phyloP scores from a whole-genome alignment of 2,797 vertebrate genomes.

The Sebastes reedi region DNA sequence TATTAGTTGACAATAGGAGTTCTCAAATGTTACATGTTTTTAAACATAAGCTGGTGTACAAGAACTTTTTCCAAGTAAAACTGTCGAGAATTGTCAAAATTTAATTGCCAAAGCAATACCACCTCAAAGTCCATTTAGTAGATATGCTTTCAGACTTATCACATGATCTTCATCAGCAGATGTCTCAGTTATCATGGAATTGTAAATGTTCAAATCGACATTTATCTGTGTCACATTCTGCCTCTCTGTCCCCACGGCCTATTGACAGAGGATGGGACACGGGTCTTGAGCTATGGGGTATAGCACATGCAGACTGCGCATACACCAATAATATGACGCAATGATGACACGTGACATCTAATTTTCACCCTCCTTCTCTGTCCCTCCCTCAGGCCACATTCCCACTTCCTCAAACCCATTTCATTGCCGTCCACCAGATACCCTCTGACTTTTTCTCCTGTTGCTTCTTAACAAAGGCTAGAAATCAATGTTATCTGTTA shows the following conservation, averaged over 20 bases:
- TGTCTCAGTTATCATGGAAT: not conserved
- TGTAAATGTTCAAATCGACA: not conserved
- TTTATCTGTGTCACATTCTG: not conserved
- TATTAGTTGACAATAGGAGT: not conserved
- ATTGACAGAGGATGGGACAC: too few species aligned
- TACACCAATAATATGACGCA: too few species aligned
- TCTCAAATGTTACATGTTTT: not conserved
- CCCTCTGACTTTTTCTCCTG: not conserved
- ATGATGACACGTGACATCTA: too few species aligned
- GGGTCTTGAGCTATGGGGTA: too few species aligned
- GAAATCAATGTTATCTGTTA: too few species aligned
- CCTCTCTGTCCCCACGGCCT: not conserved
- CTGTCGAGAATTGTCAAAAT: not conserved
- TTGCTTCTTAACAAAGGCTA: not conserved
- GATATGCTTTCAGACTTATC: not conserved
- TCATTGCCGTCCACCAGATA: too few species aligned
- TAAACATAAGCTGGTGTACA: not conserved
- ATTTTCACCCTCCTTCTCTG: too few species aligned
- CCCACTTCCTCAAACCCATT: not conserved
- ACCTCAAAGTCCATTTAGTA: not conserved
- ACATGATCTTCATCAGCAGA: not conserved
- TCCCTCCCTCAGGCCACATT: not conserved
- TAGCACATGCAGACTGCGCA: too few species aligned
- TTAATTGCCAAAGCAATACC: not conserved
- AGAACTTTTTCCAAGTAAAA: not conserved